Base-by-base conservation (phyloP, 2,797 vertebrate genomes). In the Tarsius wallacei region DNA sequence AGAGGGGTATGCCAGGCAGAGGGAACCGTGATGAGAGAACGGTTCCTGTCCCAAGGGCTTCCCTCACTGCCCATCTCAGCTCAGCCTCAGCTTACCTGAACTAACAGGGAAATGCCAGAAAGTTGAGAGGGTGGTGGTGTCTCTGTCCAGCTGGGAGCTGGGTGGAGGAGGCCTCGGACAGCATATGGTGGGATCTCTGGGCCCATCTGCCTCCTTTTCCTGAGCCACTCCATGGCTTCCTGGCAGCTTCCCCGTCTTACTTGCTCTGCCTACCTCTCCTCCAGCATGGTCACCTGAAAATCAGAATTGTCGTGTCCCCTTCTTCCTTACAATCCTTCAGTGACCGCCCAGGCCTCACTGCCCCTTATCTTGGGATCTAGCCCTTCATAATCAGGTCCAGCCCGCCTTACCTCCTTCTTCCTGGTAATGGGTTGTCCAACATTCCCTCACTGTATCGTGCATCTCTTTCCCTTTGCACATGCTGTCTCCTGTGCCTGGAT, bases 131-230 rank as follows among this genome's bases (percentile, higher is more conserved):
- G 26, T 16, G 55, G 12, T 5, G 2, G 26, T 26, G 13, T 71
- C 61, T 0, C 42, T 7, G 19, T 2, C 42, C 61, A 77, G 53
- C 63, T 55, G 59, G 68, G 55, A 61, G 12, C 36, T 17, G 33
- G 10, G 16, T 0, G 10, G 8, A 4, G 53, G 10, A n/a, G 15
- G 5, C n/a, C n/a, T n/a, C n/a, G 21, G 26, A 16, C 11, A 36
- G n/a, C 0, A 0, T 36, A 11, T 28, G 6, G 13, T 5, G 1
- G 7, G 8, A 42, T 31, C 42, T 42, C 42, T 42, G 42, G 11
- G 3, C 13, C 7, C 13, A 2, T 47, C 26, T 9, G 3, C 26
- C 13, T 26, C 66, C 49, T 59, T 71, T 22, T 26, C 36, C 63
- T 28, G 70, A 28, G 55, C 26, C 14, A 4, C 33, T 0, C 21